A percentile compares a stretch with the other conserved stretches of the same genome.
These are phyloP conservation scores for Progne subis DNA, from an alignment of 2,113 vertebrate species.

Conservation along the genomic window DNA sequence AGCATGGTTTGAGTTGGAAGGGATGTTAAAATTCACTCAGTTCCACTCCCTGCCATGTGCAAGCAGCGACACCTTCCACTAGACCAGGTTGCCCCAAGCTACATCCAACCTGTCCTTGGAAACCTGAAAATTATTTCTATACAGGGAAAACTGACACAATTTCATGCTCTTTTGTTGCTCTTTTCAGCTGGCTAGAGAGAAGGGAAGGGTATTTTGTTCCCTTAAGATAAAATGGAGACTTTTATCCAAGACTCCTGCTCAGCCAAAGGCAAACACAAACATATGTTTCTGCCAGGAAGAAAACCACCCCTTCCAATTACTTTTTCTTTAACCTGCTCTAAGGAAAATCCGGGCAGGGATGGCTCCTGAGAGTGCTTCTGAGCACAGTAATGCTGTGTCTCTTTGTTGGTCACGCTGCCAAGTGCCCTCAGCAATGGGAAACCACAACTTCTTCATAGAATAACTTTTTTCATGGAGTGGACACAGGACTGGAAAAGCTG, in stretches of 20 bases:
- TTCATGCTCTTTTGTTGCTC: too few species aligned
- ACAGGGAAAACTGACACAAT: not conserved
- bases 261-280: not conserved
- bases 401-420: fast-evolving
- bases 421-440: not conserved
- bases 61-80: not conserved
- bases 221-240: not conserved
- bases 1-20: not conserved
- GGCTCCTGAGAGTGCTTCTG: not conserved
- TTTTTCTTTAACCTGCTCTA: not conserved
- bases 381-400: not conserved
- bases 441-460: fast-evolving
- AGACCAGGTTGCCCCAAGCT: not conserved
- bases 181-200: not conserved
- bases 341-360: not conserved
- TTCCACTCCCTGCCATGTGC: not conserved
- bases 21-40: not conserved
- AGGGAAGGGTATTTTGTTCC: not conserved
- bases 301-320: not conserved
- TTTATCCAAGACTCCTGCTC: not conserved
- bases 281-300: not conserved
- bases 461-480: not conserved
- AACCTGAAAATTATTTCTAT: not conserved
- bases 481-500: not conserved
- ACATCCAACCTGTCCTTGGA: not conserved